A percentile compares a stretch with the other conserved stretches of the same genome.
Conservation (phyloP, 2,888 invertebrate genomes). For the Dioctria linearis region DNA sequence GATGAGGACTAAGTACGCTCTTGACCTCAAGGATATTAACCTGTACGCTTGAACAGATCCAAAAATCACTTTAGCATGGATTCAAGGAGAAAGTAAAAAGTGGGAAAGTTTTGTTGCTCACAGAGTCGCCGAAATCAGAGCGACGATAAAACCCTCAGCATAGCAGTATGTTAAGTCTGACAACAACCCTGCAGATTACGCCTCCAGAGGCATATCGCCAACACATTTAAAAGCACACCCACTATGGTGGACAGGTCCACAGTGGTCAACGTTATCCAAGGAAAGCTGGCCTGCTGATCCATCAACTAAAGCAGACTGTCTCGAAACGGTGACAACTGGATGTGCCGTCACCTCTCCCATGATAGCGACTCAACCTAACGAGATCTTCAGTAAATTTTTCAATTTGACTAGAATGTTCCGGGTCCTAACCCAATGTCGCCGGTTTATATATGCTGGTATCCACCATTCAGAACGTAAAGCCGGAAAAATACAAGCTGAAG, state of each 20-base stretch:
- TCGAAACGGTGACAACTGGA: not conserved
- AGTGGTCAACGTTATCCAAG: not conserved
- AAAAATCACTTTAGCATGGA: no score
- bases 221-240: not conserved
- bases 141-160: no score
- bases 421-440: not conserved
- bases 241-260: not conserved
- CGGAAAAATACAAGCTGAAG: not conserved
- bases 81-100: no score
- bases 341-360: not conserved
- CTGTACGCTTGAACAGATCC: no score
- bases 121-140: no score
- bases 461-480: not conserved
- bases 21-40: no score
- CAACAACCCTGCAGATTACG: no score
- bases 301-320: no score
- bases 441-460: not conserved
- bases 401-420: not conserved
- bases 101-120: no score
- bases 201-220: no score
- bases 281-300: not conserved
- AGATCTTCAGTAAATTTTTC: not conserved
- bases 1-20: no score
- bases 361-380: not conserved
- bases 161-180: no score